A percentile compares a stretch with the other conserved stretches of the same genome.
Evolutionary conservation across 2,113 vertebrate species (phyloP).

Genomic region (Bubo bubo): DNA sequence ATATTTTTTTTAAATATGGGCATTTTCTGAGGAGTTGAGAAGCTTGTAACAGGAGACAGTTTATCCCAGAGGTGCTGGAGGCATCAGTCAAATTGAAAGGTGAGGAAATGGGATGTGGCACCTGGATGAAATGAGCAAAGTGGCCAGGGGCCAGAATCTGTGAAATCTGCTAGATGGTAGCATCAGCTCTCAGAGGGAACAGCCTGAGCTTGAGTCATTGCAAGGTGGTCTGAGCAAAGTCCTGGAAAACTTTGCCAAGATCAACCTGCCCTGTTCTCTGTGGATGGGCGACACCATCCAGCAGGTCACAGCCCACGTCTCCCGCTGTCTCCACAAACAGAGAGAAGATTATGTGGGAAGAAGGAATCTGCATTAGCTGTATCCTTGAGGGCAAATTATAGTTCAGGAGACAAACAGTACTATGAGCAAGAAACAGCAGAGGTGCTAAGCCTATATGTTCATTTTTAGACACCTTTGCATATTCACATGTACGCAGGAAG

Average conservation of each 20-base stretch:
- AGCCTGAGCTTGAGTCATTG: background rate
- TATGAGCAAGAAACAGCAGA: background rate
- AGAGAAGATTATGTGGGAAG: background rate
- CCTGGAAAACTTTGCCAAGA: background rate
- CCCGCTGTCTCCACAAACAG: background rate
- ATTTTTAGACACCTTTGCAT: background rate
- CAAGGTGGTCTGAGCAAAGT: background rate
- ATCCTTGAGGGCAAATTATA: background rate
- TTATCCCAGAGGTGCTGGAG: background rate
- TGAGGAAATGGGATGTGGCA: background rate
- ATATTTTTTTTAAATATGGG: background rate
- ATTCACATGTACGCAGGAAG: background rate
- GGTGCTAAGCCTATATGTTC: background rate
- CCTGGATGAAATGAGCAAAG: background rate
- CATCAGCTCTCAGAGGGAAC: background rate
- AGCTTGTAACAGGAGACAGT: background rate
- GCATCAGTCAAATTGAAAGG: background rate
- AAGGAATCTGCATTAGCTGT: background rate
- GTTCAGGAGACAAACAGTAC: slow-evolving; percentile 27
- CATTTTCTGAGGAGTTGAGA: background rate
- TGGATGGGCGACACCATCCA: background rate
- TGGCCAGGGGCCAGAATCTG: background rate
- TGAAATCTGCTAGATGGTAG: background rate
- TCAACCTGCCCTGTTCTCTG: background rate
- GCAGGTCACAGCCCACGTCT: background rate